Conservation (phyloP, 1,140 invertebrate genomes). For the Calycopis cecrops region DNA sequence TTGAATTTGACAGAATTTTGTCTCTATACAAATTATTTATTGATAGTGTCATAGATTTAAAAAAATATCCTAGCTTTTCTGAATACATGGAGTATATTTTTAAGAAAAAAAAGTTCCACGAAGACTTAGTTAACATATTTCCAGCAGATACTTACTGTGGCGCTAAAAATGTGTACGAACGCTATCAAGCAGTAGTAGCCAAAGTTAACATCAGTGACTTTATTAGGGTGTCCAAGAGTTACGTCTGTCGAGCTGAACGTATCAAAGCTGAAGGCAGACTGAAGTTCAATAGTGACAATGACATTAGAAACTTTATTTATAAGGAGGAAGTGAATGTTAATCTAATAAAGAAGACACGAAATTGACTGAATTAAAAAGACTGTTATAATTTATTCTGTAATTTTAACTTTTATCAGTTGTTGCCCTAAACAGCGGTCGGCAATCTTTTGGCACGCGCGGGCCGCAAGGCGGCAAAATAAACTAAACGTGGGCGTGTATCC, state of each 20-base stretch:
- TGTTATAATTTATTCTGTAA: no score
- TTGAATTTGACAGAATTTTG: conserved; percentile 29
- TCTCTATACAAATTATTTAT: conserved; percentile 32
- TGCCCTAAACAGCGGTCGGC: no score
- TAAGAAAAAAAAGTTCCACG: conserved; percentile 26
- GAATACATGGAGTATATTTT: conserved; percentile 30
- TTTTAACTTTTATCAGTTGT: no score
- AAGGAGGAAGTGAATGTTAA: conserved; percentile 22
- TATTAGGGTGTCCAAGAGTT: conserved; percentile 20
- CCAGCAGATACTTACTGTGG: conserved; percentile 15
- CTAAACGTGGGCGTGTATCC: no score
- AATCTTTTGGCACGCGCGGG: no score
- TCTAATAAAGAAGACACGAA: conserved; percentile 21
- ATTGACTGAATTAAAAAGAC: no score
- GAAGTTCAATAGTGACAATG: conserved; percentile 18
- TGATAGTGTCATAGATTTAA: conserved; percentile 21
- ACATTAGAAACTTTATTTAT: conserved; percentile 23
- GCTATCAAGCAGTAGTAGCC: conserved; percentile 24
- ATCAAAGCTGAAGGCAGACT: conserved; percentile 26
- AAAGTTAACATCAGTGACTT: conserved; percentile 24
- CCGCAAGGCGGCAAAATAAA: no score
- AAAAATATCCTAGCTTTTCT: conserved; percentile 27
- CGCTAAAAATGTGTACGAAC: conserved; percentile 14
- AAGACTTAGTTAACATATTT: conserved; percentile 27
- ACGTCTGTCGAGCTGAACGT: conserved; percentile 21